These are phyloP conservation scores for Brachycybe producta DNA, from an alignment of 2,888 invertebrate genomes.

Conservation along the genomic window DNA sequence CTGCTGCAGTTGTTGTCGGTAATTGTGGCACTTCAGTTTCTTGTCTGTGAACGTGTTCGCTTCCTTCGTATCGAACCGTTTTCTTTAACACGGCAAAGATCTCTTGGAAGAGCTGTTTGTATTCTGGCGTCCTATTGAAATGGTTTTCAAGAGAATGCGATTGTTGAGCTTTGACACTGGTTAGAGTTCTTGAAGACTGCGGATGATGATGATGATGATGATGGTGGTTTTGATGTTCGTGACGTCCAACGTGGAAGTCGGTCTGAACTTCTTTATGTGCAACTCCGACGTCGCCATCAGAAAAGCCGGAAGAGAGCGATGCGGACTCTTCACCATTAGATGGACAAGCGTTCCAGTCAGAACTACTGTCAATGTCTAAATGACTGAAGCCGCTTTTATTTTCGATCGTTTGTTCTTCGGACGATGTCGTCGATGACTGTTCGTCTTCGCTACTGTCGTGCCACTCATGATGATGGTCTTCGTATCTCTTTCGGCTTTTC, in stretches of 20 bases:
- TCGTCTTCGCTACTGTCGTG: neutral
- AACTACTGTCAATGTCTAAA: too few species aligned
- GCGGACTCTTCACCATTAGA: constrained; percentile 12
- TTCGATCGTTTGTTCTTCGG: constrained; percentile 1
- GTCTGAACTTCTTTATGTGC: constrained; percentile 17
- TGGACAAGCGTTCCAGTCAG: neutral
- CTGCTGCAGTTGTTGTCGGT: too few species aligned
- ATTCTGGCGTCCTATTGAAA: constrained; percentile 19
- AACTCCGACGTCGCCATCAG: constrained; percentile 9
- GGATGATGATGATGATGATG: too few species aligned
- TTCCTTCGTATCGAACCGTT: too few species aligned
- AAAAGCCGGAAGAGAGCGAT: constrained; percentile 11
- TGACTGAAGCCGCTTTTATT: neutral
- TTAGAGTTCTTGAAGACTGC: neutral
- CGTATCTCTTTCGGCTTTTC: neutral
- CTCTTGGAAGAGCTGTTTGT: constrained; percentile 20
- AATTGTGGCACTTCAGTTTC: too few species aligned
- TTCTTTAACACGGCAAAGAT: constrained; percentile 21
- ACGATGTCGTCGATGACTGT: neutral
- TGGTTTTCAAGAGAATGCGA: constrained; percentile 12
- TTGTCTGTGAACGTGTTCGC: too few species aligned
- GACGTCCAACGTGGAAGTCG: neutral
- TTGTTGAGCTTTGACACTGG: neutral
- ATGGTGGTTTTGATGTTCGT: neutral
- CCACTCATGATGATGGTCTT: neutral